Evolutionary conservation across 2,797 vertebrate species (phyloP).

Genomic region (Lemur catta): DNA sequence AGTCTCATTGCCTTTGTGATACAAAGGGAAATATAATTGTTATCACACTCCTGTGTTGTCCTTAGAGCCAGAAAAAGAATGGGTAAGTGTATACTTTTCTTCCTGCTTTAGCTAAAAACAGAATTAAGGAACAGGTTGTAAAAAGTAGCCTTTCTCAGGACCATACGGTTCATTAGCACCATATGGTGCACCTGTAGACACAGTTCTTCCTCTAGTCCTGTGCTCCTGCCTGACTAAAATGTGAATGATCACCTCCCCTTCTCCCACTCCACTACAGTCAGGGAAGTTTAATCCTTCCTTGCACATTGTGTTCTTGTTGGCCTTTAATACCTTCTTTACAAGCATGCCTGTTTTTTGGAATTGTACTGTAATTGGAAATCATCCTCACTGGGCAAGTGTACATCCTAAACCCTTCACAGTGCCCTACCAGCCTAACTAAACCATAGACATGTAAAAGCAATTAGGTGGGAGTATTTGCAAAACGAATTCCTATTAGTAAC

Average conservation of each 20-base stretch:
- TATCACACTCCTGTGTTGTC: background rate
- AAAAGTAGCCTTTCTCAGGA: background rate
- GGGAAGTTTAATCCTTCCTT: background rate
- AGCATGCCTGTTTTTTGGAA: background rate
- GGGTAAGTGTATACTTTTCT: background rate
- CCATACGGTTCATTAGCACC: background rate
- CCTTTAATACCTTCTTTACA: slow-evolving; percentile 8
- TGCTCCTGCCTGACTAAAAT: background rate
- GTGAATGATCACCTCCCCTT: background rate
- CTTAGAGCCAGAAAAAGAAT: slow-evolving; percentile 5
- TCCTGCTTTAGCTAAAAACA: slow-evolving; percentile 16
- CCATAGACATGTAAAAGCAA: slow-evolving; percentile 15
- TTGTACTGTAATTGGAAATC: slow-evolving; percentile 50
- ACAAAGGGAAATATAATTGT: background rate
- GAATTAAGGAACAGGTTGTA: slow-evolving; percentile 1
- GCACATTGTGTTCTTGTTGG: background rate
- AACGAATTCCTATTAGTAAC: slow-evolving; percentile 37
- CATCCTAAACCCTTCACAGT: background rate
- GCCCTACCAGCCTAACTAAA: background rate
- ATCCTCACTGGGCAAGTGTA: background rate
- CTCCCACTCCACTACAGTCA: background rate
- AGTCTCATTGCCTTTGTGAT: background rate
- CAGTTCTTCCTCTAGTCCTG: background rate
- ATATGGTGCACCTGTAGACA: background rate
- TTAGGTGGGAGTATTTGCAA: background rate